Evolutionary conservation across 1,140 invertebrate genomes (phyloP), one percentile per base, ranked within the genome.

Genomic region (Drosophila parvula): DNA sequence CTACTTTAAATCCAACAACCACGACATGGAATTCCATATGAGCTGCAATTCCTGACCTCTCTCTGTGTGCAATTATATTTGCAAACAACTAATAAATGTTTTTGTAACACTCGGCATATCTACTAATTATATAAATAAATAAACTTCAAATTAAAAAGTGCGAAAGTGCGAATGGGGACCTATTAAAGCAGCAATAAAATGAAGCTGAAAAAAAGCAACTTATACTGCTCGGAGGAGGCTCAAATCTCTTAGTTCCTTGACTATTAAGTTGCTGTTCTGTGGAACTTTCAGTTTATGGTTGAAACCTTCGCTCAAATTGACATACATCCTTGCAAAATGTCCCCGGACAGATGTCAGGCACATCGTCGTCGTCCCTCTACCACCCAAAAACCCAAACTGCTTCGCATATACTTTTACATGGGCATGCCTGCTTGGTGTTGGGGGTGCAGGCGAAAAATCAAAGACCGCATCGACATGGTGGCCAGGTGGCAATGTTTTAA

Each of bases 391-490:
- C n/a, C 8, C 32, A 2, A 3, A 14, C 56, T 1, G 32, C n/a
- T 11, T n/a, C 14, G 27, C 27, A n/a, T 48, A 14, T 8, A 30
- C 47, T 12, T 47, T 62, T 14, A 22, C 59, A 51, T 58, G 51
- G 53, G 28, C 16, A 36, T 43, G 38, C n/a, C n/a, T n/a, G n/a
- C n/a, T 2, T 22, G 9, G 16, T 3, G 12, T 12, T 0, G 10
- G n/a, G 57, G 30, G 57, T n/a, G 62, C 53, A 32, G 62, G 55
- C 28, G 48, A 43, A 74, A 75, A 76, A 75, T 76, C 71, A 74
- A 74, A 74, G 57, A 74, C 53, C 65, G 38, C 55, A 59, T 71
- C 22, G 22, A 22, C 22, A 3, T 53, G 45, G 32, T 22, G 36
- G 28, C 10, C 10, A 22, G 45, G 40, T 38, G 53, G 41, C 62